Conservation (phyloP, 2,113 vertebrate species). For the Oreochromis niloticus region DNA sequence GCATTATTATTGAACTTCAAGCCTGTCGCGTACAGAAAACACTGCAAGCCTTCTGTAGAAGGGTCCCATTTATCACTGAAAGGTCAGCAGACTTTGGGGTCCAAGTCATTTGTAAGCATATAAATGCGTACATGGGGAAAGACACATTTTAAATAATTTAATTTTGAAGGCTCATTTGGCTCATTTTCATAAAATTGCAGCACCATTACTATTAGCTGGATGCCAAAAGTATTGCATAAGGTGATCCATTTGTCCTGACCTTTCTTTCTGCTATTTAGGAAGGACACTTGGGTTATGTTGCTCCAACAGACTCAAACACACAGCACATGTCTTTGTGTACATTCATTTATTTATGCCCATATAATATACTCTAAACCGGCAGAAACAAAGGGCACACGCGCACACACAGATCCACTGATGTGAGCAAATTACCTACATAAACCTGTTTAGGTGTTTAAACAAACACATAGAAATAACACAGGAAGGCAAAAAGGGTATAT, state of each 20-base stretch:
- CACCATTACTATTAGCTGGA: neutral
- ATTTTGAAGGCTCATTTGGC: neutral
- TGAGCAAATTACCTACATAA: neutral
- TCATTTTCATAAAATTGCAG: neutral
- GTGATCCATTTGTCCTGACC: slow-evolving; percentile 5
- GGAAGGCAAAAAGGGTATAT: neutral
- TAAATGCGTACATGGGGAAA: neutral
- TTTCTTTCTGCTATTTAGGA: slow-evolving; percentile 15
- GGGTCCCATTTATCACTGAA: neutral
- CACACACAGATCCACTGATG: neutral
- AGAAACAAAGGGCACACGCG: neutral
- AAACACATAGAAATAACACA: neutral
- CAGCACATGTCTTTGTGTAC: neutral
- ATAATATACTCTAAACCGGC: neutral
- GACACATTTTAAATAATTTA: neutral
- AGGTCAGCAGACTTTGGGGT: neutral
- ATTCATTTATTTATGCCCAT: slow-evolving; percentile 27
- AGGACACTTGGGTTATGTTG: slow-evolving; percentile 32
- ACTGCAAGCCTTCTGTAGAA: neutral
- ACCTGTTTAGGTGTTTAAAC: neutral
- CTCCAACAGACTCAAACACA: slow-evolving; percentile 25
- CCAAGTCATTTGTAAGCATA: neutral
- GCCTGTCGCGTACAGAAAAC: neutral
- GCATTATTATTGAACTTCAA: neutral
- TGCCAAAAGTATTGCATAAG: neutral